Conservation (phyloP, 2,797 vertebrate genomes). For the Cirrhinus molitorella region DNA sequence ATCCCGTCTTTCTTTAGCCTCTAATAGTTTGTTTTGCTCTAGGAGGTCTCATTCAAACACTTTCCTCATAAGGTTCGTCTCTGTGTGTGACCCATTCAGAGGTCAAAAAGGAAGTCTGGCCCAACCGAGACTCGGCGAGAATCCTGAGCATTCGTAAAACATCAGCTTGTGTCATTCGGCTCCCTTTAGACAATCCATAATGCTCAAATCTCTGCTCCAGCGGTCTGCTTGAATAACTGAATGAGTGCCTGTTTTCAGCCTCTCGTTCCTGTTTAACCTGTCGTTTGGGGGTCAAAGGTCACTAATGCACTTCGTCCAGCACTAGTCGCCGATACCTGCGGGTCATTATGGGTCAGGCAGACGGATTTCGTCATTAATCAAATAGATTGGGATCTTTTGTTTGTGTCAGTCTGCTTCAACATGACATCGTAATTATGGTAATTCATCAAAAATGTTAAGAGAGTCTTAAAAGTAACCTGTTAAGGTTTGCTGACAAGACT, state of each 20-base stretch:
- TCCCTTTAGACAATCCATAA: neutral
- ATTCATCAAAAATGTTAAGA: neutral
- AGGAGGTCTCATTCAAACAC: conserved; percentile 57
- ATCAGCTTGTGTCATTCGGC: neutral
- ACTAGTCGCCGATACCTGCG: neutral
- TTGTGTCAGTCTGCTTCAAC: conserved; percentile 3
- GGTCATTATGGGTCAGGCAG: neutral
- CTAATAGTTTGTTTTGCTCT: conserved; percentile 58
- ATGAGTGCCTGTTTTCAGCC: neutral
- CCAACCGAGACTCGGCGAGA: neutral
- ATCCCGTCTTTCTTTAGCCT: conserved; percentile 17
- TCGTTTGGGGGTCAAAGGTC: conserved; percentile 24
- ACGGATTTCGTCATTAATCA: conserved; percentile 4
- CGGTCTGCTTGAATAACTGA: neutral
- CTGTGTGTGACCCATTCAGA: conserved; percentile 2
- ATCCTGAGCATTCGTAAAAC: neutral
- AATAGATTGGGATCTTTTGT: conserved; percentile 23
- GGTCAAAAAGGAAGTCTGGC: conserved; percentile 3
- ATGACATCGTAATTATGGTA: neutral
- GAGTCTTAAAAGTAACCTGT: neutral
- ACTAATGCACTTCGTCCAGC: conserved; percentile 14
- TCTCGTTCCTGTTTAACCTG: neutral
- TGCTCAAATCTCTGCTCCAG: neutral
- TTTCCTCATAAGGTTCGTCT: conserved; percentile 4
- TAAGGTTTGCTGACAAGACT: neutral